phyloP scores from a whole-genome alignment of 2,888 invertebrate species.

The Caenorhabditis angaria region DNA sequence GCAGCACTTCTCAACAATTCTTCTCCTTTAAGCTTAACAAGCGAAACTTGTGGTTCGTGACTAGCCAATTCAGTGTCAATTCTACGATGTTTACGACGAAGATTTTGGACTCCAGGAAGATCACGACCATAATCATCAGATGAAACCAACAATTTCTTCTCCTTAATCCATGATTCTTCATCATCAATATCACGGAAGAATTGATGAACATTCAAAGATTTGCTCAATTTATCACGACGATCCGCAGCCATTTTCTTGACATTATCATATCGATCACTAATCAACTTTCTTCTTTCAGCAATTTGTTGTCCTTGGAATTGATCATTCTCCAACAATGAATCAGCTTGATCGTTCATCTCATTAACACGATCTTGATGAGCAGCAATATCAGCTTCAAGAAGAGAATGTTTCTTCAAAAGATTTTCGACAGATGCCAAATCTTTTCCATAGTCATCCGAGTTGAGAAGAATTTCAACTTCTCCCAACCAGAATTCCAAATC shows the following conservation, averaged over 20 bases:
- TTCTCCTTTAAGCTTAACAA: conserved; percentile 67
- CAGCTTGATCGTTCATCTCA: conserved; percentile 79
- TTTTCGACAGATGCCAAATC: conserved; percentile 98
- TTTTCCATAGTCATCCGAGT: conserved; percentile 58
- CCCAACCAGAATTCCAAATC: conserved; percentile 99
- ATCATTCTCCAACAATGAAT: conserved; percentile 91
- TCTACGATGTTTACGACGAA: conserved; percentile 97
- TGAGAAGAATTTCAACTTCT: conserved; percentile 80
- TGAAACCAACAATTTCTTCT: conserved; percentile 94
- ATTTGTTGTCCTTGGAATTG: conserved; percentile 97
- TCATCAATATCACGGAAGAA: conserved; percentile 99
- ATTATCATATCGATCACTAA: conserved; percentile 91
- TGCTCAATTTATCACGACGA: conserved; percentile 88
- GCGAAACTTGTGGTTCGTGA: conserved; percentile 85
- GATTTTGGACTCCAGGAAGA: conserved; percentile 95
- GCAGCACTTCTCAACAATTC: conserved; percentile 65
- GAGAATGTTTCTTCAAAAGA: conserved; percentile 90
- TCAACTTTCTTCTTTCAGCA: conserved; percentile 87
- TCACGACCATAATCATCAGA: conserved; percentile 98
- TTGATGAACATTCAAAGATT: conserved; percentile 96
- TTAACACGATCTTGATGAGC: conserved; percentile 80
- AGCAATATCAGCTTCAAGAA: conserved; percentile 95
- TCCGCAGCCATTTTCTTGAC: conserved; percentile 84
- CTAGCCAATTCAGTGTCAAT: conserved; percentile 96
- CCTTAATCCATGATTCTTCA: conserved; percentile 99